Base-by-base conservation (phyloP, 2,888 invertebrate species). In the Leptinotarsa peninsularis region DNA sequence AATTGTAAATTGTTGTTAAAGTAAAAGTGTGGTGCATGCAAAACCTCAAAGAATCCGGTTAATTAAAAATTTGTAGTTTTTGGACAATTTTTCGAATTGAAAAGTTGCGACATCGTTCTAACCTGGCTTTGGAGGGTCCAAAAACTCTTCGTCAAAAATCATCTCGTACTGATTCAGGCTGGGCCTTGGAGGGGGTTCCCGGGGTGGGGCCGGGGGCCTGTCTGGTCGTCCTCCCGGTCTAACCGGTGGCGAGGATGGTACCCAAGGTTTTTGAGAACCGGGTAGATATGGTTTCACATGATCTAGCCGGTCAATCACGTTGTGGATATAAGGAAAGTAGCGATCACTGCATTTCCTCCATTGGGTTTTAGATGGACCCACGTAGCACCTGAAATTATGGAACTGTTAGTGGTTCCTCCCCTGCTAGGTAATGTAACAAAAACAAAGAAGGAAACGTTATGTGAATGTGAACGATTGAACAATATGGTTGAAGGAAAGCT, bases 301-400 rank as follows among this genome's bases (percentile, higher is more conserved):
- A 27, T 83, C 83, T n/a, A 80, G 76, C 52, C 84, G 79, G 74
- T 86, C 85, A 71, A 83, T 80, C 27, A 78, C 82, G 83, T 84
- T 88, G 84, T 79, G 86, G 78, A 80, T 71, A 84, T 93, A 90
- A 0, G 95, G 95, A 81, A 92, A 94, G 86, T 95, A 96, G 66
- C 93, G 92, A 82, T 96, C 95, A 82, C 94, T 96, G 87, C 96
- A 96, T 10, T 95, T 95, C 13, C 96, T 90, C 96, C 96, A 96
- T 86, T 96, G 96, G 74, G 95, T 94, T 14, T 91, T 90, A 3
- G 91, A 90, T 4, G 93, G 91, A 17, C 96, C 96, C 7, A 96
- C 96, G 86, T 95, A 95, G 84, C 96, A 96, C 95, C 95, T 95
- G 77, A 60, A 74, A 71, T n/a, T 49, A 5, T 13, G 10, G 49